Percentiles rank a stretch among this genome's conserved stretches.
Conservation (phyloP, 2,888 invertebrate species). For the Drosophila parthenogenetica region DNA sequence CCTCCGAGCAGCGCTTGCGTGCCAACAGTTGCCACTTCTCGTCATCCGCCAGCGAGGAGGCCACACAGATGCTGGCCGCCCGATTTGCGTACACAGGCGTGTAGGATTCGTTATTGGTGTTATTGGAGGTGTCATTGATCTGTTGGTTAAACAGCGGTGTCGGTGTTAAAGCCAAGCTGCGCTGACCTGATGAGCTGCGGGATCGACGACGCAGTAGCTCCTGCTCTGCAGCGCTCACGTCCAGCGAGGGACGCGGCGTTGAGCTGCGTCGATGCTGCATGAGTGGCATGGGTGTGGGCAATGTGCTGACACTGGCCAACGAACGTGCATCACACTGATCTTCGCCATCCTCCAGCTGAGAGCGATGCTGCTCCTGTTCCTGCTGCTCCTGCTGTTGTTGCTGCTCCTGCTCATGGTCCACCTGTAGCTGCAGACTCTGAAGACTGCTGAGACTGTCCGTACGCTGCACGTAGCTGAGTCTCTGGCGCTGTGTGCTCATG, state of each 20-base stretch:
- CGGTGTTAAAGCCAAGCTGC: conserved; percentile 83
- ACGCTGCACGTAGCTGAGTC: conserved; percentile 82
- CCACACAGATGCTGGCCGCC: conserved; percentile 79
- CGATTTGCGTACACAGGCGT: conserved; percentile 84
- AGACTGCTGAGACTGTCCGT: conserved; percentile 81
- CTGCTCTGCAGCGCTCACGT: conserved; percentile 63
- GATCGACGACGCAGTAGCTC: conserved; percentile 71
- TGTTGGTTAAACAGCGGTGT: conserved; percentile 82
- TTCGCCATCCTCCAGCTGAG: conserved; percentile 44
- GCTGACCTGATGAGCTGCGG: conserved; percentile 80
- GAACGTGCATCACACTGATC: conserved; percentile 70
- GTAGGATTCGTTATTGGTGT: conserved; percentile 79
- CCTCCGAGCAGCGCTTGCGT: conserved; percentile 83
- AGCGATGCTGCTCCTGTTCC: neutral
- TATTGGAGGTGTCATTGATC: conserved; percentile 36
- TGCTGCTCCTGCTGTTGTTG: conserved; percentile 40
- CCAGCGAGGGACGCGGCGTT: conserved; percentile 79
- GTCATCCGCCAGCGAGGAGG: conserved; percentile 81
- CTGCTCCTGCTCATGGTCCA: conserved; percentile 60
- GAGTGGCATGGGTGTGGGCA: conserved; percentile 81
- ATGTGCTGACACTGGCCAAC: conserved; percentile 66
- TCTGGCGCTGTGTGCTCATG: conserved; percentile 73
- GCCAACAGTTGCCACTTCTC: conserved; percentile 85
- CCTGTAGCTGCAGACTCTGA: conserved; percentile 80
- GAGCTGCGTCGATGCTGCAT: conserved; percentile 83